Conservation (phyloP, 2,797 vertebrate genomes). For the Sebastes umbrosus region DNA sequence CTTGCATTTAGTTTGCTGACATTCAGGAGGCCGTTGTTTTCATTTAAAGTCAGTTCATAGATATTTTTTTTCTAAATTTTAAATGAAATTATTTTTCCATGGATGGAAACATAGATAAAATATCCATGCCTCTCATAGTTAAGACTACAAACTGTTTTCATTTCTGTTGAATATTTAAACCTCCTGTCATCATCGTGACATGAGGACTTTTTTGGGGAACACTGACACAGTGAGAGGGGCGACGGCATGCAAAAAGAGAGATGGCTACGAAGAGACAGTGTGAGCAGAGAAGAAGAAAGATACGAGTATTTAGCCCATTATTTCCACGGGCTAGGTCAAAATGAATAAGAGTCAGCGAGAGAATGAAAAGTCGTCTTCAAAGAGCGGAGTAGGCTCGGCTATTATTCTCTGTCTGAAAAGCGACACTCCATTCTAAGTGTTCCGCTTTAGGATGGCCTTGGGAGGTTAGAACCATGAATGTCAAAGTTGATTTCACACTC, state of each 20-base stretch:
- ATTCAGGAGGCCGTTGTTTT: background rate
- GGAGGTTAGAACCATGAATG: constrained; percentile 75
- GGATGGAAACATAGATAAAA: background rate
- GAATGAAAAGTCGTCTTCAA: constrained; percentile 72
- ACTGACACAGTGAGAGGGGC: background rate
- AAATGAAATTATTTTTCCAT: background rate
- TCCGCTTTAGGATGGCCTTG: constrained; percentile 71
- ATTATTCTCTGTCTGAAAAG: constrained; percentile 76
- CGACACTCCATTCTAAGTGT: constrained; percentile 69
- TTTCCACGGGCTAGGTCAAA: constrained; percentile 67
- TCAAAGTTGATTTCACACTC: constrained; percentile 80
- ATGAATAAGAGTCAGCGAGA: constrained; percentile 64
- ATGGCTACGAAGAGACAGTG: constrained; percentile 2
- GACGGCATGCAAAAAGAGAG: background rate
- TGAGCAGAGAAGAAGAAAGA: constrained; percentile 28
- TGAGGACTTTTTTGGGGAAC: background rate
- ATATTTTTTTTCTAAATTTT: background rate
- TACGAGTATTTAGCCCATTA: constrained; percentile 59
- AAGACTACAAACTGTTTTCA: background rate
- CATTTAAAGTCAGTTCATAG: background rate
- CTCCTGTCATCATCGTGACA: background rate
- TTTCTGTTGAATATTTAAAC: constrained; percentile 9
- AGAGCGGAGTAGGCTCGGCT: constrained; percentile 50
- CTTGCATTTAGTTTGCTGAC: background rate
- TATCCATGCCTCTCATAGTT: background rate